Evolutionary conservation across 2,888 invertebrate genomes (phyloP), one percentile per base, ranked within the genome.

Genomic region (Lordiphosa fenestrarum): DNA sequence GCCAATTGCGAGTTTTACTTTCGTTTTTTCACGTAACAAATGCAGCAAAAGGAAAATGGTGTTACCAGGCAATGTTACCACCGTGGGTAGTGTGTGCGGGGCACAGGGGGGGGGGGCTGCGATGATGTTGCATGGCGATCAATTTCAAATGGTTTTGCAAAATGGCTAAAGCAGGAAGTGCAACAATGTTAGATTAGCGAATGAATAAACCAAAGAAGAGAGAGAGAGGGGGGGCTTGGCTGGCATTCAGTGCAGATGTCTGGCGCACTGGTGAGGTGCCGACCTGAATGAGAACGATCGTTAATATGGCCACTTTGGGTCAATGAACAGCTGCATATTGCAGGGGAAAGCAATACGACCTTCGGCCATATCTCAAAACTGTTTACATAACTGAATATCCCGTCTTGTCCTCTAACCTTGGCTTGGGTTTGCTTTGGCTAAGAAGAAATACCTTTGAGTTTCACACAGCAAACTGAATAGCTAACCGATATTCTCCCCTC

Each of bases 31-130:
- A 77, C 83, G 77, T 76, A 80, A 80, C 81, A 66, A 48, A 41
- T 51, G 53, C 69, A 59, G 71, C 73, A 81, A 83, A 80, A 81
- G 84, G 80, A 80, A 83, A 80, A 80, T 81, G 81, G 84, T 80
- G 80, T 80, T 80, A 80, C 84, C 74, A 80, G 80, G 80, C 80
- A 84, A 80, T 68, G 81, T 76, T 72, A 57, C 63, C 69, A 69
- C 63, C 66, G 37, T 19, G 36, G 44, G 7, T 9, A 9, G 52
- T 15, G 30, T 41, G n/a, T 25, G 44, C 6, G 38, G 41, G 35
- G 39, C 44, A 46, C 44, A 25, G 53, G 33, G 52, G 41, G 15
- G 35, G 9, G 21, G 3, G 39, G n/a, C 15, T 3, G 35, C 10
- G 12, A 23, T 39, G 15, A n/a, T 25, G 70, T 66, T 77, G 71